phyloP scores from a whole-genome alignment of 2,888 invertebrate species.

The Philaethria dido region DNA sequence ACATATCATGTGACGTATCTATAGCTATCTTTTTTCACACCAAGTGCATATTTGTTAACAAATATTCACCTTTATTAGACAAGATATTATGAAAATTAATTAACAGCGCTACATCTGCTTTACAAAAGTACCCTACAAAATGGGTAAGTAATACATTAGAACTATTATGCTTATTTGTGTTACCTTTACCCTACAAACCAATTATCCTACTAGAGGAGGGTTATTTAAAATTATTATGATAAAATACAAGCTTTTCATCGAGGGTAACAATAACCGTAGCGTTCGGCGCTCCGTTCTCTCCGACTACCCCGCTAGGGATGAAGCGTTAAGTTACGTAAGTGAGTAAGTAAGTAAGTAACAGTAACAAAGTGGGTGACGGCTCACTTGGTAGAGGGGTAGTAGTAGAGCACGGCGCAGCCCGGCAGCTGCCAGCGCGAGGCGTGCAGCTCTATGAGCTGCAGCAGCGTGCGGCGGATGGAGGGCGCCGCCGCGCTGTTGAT shows the following conservation, averaged over 20 bases:
- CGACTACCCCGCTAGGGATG: too few relatives aligned
- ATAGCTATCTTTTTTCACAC: too few relatives aligned
- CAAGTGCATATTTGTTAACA: background rate
- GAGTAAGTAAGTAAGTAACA: too few relatives aligned
- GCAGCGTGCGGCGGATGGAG: slow-evolving; percentile 91
- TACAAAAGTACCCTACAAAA: background rate
- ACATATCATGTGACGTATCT: too few relatives aligned
- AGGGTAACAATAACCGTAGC: too few relatives aligned
- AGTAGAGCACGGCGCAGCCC: slow-evolving; percentile 94
- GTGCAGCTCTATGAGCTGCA: slow-evolving; percentile 95
- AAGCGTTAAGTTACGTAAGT: too few relatives aligned
- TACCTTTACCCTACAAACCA: slow-evolving; percentile 3
- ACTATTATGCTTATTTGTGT: slow-evolving; percentile 3
- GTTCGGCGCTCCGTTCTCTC: too few relatives aligned
- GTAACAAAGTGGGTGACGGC: background rate
- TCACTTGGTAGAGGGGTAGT: slow-evolving; percentile 88
- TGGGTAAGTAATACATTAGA: background rate
- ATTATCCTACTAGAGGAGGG: background rate
- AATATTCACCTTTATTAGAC: background rate
- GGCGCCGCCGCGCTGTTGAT: slow-evolving; percentile 88
- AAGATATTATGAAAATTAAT: background rate
- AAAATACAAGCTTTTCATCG: too few relatives aligned
- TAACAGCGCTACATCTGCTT: slow-evolving; percentile 2
- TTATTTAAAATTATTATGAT: background rate
- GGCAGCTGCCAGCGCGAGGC: slow-evolving; percentile 96